Evolutionary conservation across 1,140 invertebrate species (phyloP), one percentile per base, ranked within the genome.

Genomic region (Tribolium castaneum): DNA sequence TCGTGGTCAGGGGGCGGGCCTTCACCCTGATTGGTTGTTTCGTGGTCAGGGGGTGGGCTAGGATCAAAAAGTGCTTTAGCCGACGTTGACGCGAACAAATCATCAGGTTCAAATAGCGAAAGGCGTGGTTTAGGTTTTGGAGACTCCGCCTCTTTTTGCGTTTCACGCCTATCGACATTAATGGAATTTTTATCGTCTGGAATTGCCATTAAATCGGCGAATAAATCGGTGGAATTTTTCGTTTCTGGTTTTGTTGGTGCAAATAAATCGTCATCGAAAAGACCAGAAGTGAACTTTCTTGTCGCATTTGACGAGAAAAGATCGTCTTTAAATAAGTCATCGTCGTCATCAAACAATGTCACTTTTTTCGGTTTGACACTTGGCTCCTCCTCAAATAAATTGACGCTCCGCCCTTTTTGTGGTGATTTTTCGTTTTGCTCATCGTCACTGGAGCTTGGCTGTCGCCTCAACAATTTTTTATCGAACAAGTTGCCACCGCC

Each of bases 331-430:
- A 83, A 81, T 51, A 82, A 51, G 71, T 83, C 80, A 39, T 81
- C 82, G 70, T 86, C 82, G 62, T 83, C 81, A 81, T 86, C 84
- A 81, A 87, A 87, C 49, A 87, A 82, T 82, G 84, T 84, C 51
- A 80, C 80, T 74, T 83, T 83, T 74, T 80, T 81, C 45, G 70
- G 14, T 52, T 49, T 22, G 34, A 51, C 9, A 6, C 12, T 76
- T 70, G 22, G 66, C 25, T 86, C 83, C 22, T 81, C 83, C 73
- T 83, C 77, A 59, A 88, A 88, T 0, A 88, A 80, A 82, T 87
- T 56, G 6, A 56, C 25, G 71, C 72, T 14, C 25, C 25, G 25
- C 25, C 25, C 25, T 54, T 80, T 70, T 2, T 1, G 16, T 19
- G 16, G 16, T 19, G 16, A 19, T 19, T 1, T 10, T 14, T 25